Base-by-base conservation (phyloP, 2,113 vertebrate genomes). In the Cyprinodon tularosa region DNA sequence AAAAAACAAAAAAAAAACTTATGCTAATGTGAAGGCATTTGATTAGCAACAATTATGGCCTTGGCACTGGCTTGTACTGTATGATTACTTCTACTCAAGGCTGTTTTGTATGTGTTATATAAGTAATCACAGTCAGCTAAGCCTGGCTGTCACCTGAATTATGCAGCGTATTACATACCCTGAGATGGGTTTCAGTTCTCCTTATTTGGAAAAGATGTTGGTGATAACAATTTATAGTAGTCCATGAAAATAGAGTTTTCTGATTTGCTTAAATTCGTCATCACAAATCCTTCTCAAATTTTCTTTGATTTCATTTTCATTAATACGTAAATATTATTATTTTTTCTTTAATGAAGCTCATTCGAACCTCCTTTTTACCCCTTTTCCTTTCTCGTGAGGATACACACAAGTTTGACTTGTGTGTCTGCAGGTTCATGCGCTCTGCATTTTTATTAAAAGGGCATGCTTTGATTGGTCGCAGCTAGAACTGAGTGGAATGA, bases 21-120 rank as follows among this genome's bases (percentile, higher is more conserved):
- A 36, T 57, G 38, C 74, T 62, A 74, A 48, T 81, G 73, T 45
- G 78, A 88, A 88, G 82, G 77, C 69, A 76, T 88, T 80, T 91
- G 90, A 91, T 93, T 89, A 92, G 77, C 74, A 78, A 66, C 91
- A 82, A 88, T 91, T 87, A 88, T 11, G 42, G 84, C 76, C 77
- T 74, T 53, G 69, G 76, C 83, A 48, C 66, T 66, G 29, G 74
- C 72, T 67, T 71, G 63, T 78, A 47, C 65, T 71, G 63, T 78
- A 47, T 85, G 77, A 85, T 90, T 81, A 48, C 84, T 84, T 67
- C 48, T 66, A 83, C 84, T 84, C 65, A 0, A 76, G 83, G 82
- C 74, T 81, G 81, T 85, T 90, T 87, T 78, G 50, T 50, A 71
- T 69, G 48, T 62, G 73, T 53, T 20, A 57, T 68, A 37, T 64